Base-by-base conservation (phyloP, 2,888 invertebrate genomes). In the Pharmacophagus antenor region DNA sequence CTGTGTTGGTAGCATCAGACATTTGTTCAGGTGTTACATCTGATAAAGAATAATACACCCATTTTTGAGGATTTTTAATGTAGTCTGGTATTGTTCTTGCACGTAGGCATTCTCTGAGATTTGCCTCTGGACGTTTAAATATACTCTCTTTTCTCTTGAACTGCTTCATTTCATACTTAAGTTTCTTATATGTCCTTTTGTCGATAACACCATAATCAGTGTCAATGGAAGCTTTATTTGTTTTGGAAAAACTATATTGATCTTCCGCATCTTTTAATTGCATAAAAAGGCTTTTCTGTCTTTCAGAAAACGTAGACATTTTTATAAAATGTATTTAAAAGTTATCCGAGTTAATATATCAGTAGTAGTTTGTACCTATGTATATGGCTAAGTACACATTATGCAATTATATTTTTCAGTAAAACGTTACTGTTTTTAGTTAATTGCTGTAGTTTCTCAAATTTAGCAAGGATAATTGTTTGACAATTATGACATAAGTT, bases 41-140 rank as follows among this genome's bases (percentile, higher is more conserved):
- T 23, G 93, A 94, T 18, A 97, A 80, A 17, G 94, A 93, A 72
- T 97, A 97, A 73, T 94, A 95, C 12, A 92, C 94, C 95, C 96
- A 97, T 74, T 95, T 96, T 63, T 95, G 93, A 15, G 97, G 97
- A 83, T 96, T 94, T 65, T 92, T 92, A 71, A 94, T 92, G 72
- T 93, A 92, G 65, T 76, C 85, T 59, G 81, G 87, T 62, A 77
- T 73, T 58, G 70, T 84, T 76, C 73, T 88, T 17, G 71, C 84
- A 51, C 92, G 91, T 37, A 93, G 80, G 68, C 93, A 93, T 63
- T 92, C 90, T 0, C 82, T 79, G 54, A 94, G 90, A 2, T 94
- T 94, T 18, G 93, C 92, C 70, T 94, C 93, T 1, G 95, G 94
- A 62, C 93, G 92, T 77, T 96, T 96, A 69, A 94, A 96, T 66